These are phyloP conservation scores for Asbolus verrucosus DNA, from an alignment of 1,140 invertebrate genomes.

Conservation along the genomic window DNA sequence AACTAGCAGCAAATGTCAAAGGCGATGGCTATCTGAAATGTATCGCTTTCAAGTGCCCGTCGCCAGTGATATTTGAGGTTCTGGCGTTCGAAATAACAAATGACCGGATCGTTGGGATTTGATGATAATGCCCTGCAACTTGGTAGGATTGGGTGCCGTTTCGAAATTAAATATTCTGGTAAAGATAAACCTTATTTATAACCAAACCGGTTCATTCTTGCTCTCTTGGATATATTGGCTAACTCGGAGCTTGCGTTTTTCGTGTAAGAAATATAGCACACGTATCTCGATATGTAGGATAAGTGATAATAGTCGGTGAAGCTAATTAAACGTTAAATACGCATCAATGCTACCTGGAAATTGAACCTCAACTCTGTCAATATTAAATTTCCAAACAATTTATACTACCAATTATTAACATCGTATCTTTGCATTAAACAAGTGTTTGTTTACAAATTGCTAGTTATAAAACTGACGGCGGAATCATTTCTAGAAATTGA, in stretches of 20 bases:
- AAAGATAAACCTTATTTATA: constrained; percentile 59
- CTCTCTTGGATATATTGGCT: no score
- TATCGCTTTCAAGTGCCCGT: constrained; percentile 59
- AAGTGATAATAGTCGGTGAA: no score
- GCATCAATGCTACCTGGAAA: no score
- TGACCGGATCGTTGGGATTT: constrained; percentile 59
- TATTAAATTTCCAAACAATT: no score
- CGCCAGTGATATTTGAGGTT: constrained; percentile 9
- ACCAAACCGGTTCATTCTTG: constrained; percentile 48
- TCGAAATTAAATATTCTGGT: constrained; percentile 59
- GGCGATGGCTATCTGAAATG: constrained; percentile 58
- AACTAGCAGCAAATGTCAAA: constrained; percentile 62
- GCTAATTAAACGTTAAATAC: no score
- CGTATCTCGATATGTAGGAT: neutral
- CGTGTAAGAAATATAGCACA: neutral
- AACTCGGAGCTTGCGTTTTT: neutral
- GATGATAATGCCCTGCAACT: constrained; percentile 60
- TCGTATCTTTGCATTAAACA: no score
- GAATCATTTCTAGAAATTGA: no score
- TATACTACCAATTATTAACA: no score
- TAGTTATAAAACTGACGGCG: no score
- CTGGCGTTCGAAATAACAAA: constrained; percentile 59
- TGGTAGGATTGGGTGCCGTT: constrained; percentile 56
- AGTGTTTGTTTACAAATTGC: no score
- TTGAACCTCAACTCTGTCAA: no score